A percentile compares a stretch with the other conserved stretches of the same genome.
Conservation (phyloP, 1,140 invertebrate genomes). For the Theocolax elegans region DNA sequence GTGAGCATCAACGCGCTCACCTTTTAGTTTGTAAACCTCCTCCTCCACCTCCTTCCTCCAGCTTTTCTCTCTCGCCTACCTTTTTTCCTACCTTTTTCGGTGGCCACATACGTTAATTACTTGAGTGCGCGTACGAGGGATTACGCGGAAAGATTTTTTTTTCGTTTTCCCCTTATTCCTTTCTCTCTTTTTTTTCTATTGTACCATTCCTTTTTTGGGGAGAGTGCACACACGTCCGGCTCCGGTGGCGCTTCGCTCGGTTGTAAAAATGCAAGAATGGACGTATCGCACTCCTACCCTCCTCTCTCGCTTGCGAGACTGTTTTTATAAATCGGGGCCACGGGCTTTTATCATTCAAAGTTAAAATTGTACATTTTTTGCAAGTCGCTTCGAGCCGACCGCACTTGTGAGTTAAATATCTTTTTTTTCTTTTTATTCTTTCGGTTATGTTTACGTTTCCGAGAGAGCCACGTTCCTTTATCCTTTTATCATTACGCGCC, state of each 20-base stretch:
- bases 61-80: background rate
- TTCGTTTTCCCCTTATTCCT: background rate
- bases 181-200: background rate
- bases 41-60: no score
- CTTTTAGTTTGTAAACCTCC: background rate
- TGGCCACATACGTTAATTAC: constrained; percentile 23
- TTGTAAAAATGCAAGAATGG: constrained; percentile 15
- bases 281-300: background rate
- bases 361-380: constrained; percentile 18
- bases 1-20: background rate
- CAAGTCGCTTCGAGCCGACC: background rate
- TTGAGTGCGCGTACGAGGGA: background rate
- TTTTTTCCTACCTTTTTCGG: background rate
- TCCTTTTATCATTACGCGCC: no score
- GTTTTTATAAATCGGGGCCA: constrained; percentile 6
- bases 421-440: background rate
- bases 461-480: no score
- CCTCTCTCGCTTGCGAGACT: background rate
- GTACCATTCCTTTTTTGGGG: no score
- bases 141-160: background rate
- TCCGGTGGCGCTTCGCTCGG: background rate
- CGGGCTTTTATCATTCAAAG: constrained; percentile 12
- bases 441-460: no score
- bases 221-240: no score
- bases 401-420: background rate